These are phyloP conservation scores for Sebastes schlegelii DNA, from an alignment of 2,113 vertebrate genomes.

Conservation along the genomic window DNA sequence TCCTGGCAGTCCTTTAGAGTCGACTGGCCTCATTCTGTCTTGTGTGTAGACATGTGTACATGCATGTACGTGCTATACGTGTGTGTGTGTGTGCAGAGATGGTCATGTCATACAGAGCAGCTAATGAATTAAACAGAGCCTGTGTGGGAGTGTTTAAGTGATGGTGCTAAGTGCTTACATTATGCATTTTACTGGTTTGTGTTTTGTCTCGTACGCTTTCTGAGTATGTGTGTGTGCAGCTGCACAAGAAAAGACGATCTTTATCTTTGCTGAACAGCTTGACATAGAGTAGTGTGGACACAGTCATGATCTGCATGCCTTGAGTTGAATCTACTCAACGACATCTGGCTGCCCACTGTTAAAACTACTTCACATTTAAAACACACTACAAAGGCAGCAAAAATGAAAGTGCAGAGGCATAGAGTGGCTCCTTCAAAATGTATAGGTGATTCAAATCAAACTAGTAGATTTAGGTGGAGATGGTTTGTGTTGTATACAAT, in stretches of 20 bases:
- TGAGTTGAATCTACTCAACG: slow-evolving; percentile 14
- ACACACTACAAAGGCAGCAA: slow-evolving; percentile 8
- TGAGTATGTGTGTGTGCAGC: neutral
- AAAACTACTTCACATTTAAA: slow-evolving; percentile 5
- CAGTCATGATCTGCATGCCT: slow-evolving; percentile 21
- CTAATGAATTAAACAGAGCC: slow-evolving; percentile 58
- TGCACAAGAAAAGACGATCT: slow-evolving; percentile 7
- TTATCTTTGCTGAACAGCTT: slow-evolving; percentile 40
- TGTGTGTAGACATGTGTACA: slow-evolving; percentile 2
- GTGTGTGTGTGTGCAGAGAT: slow-evolving; percentile 9
- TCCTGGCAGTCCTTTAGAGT: slow-evolving; percentile 41
- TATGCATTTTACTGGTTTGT: slow-evolving; percentile 20
- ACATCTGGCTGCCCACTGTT: slow-evolving; percentile 13
- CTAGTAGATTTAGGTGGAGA: too few relatives aligned
- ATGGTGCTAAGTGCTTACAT: slow-evolving; percentile 48
- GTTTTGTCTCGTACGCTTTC: slow-evolving; percentile 25
- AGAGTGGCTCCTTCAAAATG: neutral
- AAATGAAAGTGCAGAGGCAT: neutral
- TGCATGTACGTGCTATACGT: slow-evolving; percentile 9
- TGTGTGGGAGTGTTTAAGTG: slow-evolving; percentile 30
- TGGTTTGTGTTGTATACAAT: too few relatives aligned
- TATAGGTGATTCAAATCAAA: too few relatives aligned
- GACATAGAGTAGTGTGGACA: slow-evolving; percentile 10
- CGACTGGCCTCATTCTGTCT: slow-evolving; percentile 67
- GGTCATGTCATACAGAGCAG: slow-evolving; percentile 20